Conservation (phyloP, 2,888 invertebrate genomes). For the Isoperla grammatica region DNA sequence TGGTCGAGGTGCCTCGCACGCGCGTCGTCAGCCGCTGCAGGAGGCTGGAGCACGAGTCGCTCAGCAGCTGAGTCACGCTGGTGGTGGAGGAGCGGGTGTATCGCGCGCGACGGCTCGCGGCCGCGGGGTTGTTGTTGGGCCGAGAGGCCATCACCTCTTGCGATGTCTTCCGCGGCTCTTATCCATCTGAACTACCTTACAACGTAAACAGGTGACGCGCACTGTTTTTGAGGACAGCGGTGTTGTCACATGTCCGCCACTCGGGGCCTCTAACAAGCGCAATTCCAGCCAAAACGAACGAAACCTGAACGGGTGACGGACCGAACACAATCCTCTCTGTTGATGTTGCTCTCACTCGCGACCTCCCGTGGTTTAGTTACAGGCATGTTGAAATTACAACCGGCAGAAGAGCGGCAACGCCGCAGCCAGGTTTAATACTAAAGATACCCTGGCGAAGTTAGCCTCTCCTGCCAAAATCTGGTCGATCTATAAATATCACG, state of each 20-base stretch:
- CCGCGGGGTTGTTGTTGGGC: constrained; percentile 33
- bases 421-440: constrained; percentile 39
- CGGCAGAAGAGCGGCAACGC: constrained; percentile 35
- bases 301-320: no score
- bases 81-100: constrained; percentile 68
- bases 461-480: constrained; percentile 58
- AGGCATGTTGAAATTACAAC: constrained; percentile 18
- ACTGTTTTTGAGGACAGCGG: constrained; percentile 10
- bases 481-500: constrained; percentile 61
- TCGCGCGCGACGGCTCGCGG: constrained; percentile 42
- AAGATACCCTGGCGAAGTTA: constrained; percentile 33
- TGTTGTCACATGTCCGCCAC: constrained; percentile 7
- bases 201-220: constrained; percentile 19
- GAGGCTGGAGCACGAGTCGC: constrained; percentile 81
- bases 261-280: not conserved
- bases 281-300: no score
- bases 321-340: no score
- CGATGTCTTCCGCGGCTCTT: constrained; percentile 27
- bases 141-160: constrained; percentile 33
- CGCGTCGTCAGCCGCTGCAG: constrained; percentile 71
- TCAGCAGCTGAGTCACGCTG: constrained; percentile 79
- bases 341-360: not conserved
- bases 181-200: constrained; percentile 13
- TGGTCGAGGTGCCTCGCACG: constrained; percentile 67
- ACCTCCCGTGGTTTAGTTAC: constrained; percentile 20